Base-by-base conservation (phyloP, 2,797 vertebrate species). In the Lacerta bilineata region DNA sequence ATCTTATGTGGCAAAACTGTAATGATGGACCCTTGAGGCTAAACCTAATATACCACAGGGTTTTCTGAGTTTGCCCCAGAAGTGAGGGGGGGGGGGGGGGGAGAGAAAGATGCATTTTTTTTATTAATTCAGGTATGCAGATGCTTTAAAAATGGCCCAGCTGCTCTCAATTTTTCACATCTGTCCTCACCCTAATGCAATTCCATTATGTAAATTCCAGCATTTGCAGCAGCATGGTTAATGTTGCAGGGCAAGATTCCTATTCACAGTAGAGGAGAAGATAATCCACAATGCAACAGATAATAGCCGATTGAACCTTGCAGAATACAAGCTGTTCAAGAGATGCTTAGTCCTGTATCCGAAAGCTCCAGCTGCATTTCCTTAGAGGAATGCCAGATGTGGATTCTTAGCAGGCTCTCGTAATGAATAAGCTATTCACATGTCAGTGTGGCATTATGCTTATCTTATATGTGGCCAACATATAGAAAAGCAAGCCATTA, bases 401-500 rank as follows among this genome's bases (percentile, higher is more conserved):
- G 84, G 86, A 85, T 91, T 81, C 85, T 92, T 90, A 55, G 71
- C 92, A 88, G 27, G 8, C 43, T 59, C 50, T 15, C 88, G 80
- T 81, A 94, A 95, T 43, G 80, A 94, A 90, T 79, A 93, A 84
- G 89, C 72, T 93, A 93, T 94, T 95, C 7, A 69, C 55, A 66
- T 72, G 29, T 78, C 87, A 69, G 36, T 82, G 79, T 82, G 69
- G 91, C 94, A 93, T 94, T 93, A 90, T 74, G 71, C 93, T 95
- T 95, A 92, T 95, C 92, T 94, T 92, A 17, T 83, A 90, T 36
- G 74, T 76, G 84, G 84, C 87, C 50, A 90, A 72, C 55, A 8
- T 80, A 94, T 68, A 93, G 93, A 90, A 94, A 95, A 93, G 93
- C 91, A 93, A 92, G 76, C 94, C 6, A 94, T 95, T 94, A 90